Conservation (phyloP, 1,140 invertebrate species). For the Pristionchus pacificus region DNA sequence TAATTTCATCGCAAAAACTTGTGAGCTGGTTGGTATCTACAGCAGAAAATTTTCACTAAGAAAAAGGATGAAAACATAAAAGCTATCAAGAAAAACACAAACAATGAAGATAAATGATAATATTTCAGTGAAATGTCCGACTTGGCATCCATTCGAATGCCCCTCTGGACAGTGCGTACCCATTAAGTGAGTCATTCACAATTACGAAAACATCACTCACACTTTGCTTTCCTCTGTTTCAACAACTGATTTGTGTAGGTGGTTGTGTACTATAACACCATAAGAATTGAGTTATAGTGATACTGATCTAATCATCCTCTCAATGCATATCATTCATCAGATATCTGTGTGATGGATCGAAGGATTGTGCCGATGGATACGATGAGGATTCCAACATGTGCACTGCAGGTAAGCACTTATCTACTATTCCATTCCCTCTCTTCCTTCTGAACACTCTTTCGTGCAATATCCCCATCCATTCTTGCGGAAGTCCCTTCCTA, state of each 20-base stretch:
- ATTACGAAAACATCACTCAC: constrained; percentile 57
- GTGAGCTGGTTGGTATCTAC: too few relatives aligned
- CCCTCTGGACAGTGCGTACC: constrained; percentile 87
- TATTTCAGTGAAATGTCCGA: constrained; percentile 56
- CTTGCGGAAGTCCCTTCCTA: too few relatives aligned
- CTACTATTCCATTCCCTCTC: background rate
- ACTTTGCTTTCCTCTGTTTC: background rate
- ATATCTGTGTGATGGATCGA: constrained; percentile 78
- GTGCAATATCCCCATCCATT: background rate
- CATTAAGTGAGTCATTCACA: too few relatives aligned
- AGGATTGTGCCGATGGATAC: constrained; percentile 86
- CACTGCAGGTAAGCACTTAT: constrained; percentile 79
- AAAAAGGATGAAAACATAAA: too few relatives aligned
- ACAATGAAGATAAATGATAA: background rate
- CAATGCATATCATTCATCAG: too few relatives aligned
- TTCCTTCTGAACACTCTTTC: background rate
- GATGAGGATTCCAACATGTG: constrained; percentile 82
- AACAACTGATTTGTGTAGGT: background rate
- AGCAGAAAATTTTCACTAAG: too few relatives aligned
- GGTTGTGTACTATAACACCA: too few relatives aligned
- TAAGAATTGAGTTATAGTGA: too few relatives aligned
- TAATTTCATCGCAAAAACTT: too few relatives aligned
- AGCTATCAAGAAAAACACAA: too few relatives aligned
- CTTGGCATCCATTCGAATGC: constrained; percentile 80
- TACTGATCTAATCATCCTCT: too few relatives aligned